These are phyloP conservation scores for Chrysotoxum bicinctum DNA, from an alignment of 2,888 invertebrate species.

Conservation along the genomic window DNA sequence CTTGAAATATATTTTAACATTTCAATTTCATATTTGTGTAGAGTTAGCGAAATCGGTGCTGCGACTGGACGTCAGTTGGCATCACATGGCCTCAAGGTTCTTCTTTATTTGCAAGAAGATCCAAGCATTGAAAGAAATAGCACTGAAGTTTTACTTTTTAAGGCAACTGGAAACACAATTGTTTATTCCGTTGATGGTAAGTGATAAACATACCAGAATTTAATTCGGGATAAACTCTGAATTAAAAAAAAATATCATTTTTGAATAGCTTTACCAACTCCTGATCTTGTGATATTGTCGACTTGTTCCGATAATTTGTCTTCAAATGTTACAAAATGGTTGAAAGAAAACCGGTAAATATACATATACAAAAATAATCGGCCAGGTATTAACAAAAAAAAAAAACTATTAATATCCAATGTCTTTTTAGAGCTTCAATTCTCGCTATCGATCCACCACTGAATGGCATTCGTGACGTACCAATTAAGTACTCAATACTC, in stretches of 20 bases:
- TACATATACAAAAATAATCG: neutral
- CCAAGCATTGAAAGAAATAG: conserved; percentile 82
- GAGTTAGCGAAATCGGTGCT: conserved; percentile 86
- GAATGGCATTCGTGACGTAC: conserved; percentile 84
- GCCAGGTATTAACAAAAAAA: neutral
- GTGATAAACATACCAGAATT: neutral
- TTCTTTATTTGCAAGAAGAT: conserved; percentile 84
- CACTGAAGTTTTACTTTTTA: conserved; percentile 86
- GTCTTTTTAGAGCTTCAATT: conserved; percentile 84
- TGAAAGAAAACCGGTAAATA: conserved; percentile 83
- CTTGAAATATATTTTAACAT: conserved; percentile 9
- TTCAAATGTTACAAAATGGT: conserved; percentile 86
- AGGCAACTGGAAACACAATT: conserved; percentile 85
- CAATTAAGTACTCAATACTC: conserved; percentile 87
- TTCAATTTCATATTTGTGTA: conserved; percentile 53
- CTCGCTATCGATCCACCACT: conserved; percentile 90
- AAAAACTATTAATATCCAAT: neutral
- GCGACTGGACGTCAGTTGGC: conserved; percentile 91
- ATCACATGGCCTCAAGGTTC: conserved; percentile 90
- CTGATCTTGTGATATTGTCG: conserved; percentile 81
- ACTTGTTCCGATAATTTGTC: conserved; percentile 80
- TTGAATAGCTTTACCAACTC: conserved; percentile 80
- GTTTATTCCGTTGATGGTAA: conserved; percentile 82
- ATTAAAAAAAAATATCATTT: neutral
- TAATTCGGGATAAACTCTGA: too few species aligned